Evolutionary conservation across 2,888 invertebrate genomes (phyloP), one percentile per base, ranked within the genome.

Genomic region (Plagodis pulveraria): DNA sequence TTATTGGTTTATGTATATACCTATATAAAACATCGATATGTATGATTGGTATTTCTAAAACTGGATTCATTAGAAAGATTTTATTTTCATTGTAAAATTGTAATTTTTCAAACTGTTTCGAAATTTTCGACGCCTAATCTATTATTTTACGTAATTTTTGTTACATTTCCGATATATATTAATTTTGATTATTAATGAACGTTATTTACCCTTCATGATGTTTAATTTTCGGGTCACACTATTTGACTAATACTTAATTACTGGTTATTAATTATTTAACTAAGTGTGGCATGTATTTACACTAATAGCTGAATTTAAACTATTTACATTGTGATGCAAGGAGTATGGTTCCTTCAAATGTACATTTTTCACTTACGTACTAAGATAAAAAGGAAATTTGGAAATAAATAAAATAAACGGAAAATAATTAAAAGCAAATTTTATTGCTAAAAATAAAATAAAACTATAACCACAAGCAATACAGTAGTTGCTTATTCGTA

Each of bases 361-460:
- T 91, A 91, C 89, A 91, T 71, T 74, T 45, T 69, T 77, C 69
- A 71, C 78, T 77, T 78, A 74, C 63, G 69, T 66, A 65, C 80
- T 84, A 83, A 66, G 57, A 75, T 76, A 77, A 76, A 67, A 70
- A 69, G 72, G 70, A 68, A 73, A 78, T 71, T 64, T 74, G 76
- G 74, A 75, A 81, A 73, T 81, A 83, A 87, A 88, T 82, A 80
- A 86, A 89, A 89, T 81, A 81, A 87, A 83, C 68, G 59, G 68
- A 90, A 90, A 89, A 83, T 78, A 84, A 88, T 83, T 87, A 89
- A 87, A 92, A 91, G 91, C 91, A 92, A 92, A 84, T 91, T 22
- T 92, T 92, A 92, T 92, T 92, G 92, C 92, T 92, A 92, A 88
- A 70, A 88, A 89, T 86, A 91, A 88, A 90, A 90, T 89, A 88